Conservation (phyloP, 2,797 vertebrate species). For the Phrynocephalus guinanensis region DNA sequence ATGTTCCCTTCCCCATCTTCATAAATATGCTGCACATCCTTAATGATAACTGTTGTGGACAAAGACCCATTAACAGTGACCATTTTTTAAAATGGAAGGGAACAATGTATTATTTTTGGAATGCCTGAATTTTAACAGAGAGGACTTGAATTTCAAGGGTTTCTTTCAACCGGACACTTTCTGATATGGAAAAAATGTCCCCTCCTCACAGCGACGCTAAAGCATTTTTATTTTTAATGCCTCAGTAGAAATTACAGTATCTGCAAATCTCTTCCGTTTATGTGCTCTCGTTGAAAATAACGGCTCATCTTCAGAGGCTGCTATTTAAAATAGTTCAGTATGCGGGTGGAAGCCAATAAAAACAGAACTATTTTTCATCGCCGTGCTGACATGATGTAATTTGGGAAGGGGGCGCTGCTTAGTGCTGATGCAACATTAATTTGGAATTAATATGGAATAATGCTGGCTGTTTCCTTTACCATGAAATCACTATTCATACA, state of each 20-base stretch:
- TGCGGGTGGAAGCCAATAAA: conserved; percentile 33
- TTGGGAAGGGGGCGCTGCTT: conserved; percentile 6
- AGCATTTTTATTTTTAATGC: conserved; percentile 19
- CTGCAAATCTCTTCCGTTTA: conserved; percentile 29
- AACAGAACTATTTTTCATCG: conserved; percentile 18
- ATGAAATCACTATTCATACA: conserved; percentile 28
- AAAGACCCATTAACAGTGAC: conserved; percentile 24
- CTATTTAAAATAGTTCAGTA: conserved; percentile 6
- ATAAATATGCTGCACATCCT: conserved; percentile 30
- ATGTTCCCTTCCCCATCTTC: neutral
- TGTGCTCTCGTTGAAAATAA: conserved; percentile 39
- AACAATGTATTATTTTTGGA: neutral
- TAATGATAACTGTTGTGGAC: conserved; percentile 18
- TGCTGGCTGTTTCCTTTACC: conserved; percentile 8
- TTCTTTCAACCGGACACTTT: conserved; percentile 30
- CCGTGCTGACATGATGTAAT: conserved; percentile 10
- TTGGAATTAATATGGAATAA: conserved; percentile 9
- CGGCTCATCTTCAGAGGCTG: conserved; percentile 28
- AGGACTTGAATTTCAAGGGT: neutral
- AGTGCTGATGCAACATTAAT: conserved; percentile 7
- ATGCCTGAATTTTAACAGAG: neutral
- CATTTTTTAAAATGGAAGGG: neutral
- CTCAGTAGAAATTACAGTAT: neutral
- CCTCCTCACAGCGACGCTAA: conserved; percentile 30
- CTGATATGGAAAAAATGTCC: conserved; percentile 31